Base-by-base conservation (phyloP, 2,888 invertebrate genomes). In the Cyclophora punctaria region DNA sequence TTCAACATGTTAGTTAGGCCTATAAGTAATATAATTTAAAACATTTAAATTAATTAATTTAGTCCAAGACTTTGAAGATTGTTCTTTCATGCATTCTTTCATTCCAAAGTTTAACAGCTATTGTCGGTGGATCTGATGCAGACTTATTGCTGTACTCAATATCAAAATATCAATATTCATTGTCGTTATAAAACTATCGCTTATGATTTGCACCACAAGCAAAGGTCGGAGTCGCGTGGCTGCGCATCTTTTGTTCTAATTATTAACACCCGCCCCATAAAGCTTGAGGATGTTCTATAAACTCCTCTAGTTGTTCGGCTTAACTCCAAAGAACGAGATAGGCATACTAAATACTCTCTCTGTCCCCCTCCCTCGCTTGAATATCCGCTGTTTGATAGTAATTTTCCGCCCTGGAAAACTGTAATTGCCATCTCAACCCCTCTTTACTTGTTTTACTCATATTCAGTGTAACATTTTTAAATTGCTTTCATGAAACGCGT, bases 171-270 rank as follows among this genome's bases (percentile, higher is more conserved):
- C 20, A 20, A 20, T 20, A 20, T 20, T 20, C 20, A 20, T 20
- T 20, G 20, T 20, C 20, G 20, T 20, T 20, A 20, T 20, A 20
- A 37, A 37, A 49, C 59, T 62, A 60, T 47, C 58, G 67, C 67
- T 64, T 64, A 48, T 73, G 59, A 61, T 69, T 73, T 74, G 58
- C 56, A 58, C 67, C 75, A 51, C 60, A 71, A 68, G 75, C 75
- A 75, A 74, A 70, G 71, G 71, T 72, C 63, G 65, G 73, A 78
- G 37, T 73, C 75, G 78, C 85, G 83, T 86, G 86, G 78, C 76
- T 74, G 76, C 79, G 86, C 86, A 87, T 87, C 83, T 80, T 79
- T 73, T 75, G 71, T 72, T 76, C 83, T 85, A 84, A 87, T 87
- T 86, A 86, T 80, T 76, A 81, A 72, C 76, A 72, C 71, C 73